These are phyloP conservation scores for Sciaenops ocellatus DNA, from an alignment of 2,797 vertebrate genomes.

Conservation along the genomic window DNA sequence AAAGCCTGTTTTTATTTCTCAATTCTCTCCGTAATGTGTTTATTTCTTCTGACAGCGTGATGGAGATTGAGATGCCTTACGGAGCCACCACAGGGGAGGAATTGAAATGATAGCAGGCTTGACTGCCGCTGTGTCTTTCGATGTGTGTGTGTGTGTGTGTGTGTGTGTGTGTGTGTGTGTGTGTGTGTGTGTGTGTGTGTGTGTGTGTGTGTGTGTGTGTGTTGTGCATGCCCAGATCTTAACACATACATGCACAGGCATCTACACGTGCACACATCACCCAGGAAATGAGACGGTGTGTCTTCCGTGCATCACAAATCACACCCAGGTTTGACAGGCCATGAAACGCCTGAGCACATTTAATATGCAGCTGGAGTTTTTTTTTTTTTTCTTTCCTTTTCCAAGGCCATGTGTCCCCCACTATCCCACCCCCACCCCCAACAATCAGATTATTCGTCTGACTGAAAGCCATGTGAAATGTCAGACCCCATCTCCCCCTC, in stretches of 20 bases:
- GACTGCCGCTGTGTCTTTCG: slow-evolving; percentile 40
- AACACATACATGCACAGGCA: slow-evolving; percentile 35
- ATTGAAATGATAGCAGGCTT: slow-evolving; percentile 64
- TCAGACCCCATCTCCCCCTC: slow-evolving; percentile 48
- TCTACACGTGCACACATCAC: slow-evolving; percentile 40
- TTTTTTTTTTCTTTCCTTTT: slow-evolving; percentile 32
- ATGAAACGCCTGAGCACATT: slow-evolving; percentile 74
- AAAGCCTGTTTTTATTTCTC: slow-evolving; percentile 29
- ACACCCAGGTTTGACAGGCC: slow-evolving; percentile 67
- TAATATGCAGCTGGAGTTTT: slow-evolving; percentile 70
- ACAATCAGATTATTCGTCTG: slow-evolving; percentile 67
- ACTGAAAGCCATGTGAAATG: slow-evolving; percentile 64
- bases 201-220: slow-evolving; percentile 13
- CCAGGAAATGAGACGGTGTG: slow-evolving; percentile 51
- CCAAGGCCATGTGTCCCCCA: slow-evolving; percentile 42
- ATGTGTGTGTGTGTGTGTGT: slow-evolving; percentile 6
- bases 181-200: slow-evolving; percentile 7
- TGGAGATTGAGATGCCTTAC: slow-evolving; percentile 73
- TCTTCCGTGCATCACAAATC: slow-evolving; percentile 66
- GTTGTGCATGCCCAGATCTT: slow-evolving; percentile 16
- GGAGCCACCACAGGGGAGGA: slow-evolving; percentile 61
- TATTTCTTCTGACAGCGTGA: slow-evolving; percentile 71
- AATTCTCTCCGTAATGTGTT: slow-evolving; percentile 49
- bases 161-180: slow-evolving; percentile 27
- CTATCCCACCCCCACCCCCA: not conserved